These are phyloP conservation scores for Sogatella furcifera DNA, from an alignment of 1,140 invertebrate species.

Conservation along the genomic window DNA sequence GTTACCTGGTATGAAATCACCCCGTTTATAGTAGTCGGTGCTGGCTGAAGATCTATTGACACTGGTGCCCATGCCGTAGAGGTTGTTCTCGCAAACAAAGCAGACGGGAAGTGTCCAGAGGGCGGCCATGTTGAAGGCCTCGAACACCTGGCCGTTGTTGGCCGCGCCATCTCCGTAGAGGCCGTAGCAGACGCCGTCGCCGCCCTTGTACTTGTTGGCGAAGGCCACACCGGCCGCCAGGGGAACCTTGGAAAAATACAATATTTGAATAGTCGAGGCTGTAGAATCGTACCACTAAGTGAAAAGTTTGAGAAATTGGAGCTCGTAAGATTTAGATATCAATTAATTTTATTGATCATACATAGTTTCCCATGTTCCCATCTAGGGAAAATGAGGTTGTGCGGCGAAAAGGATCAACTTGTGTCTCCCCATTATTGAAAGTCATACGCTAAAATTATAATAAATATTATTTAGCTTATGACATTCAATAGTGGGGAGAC, in stretches of 20 bases:
- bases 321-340: too few species aligned
- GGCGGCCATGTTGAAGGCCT: constrained; percentile 60
- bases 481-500: too few species aligned
- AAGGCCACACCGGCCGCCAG: constrained; percentile 58
- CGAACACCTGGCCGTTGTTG: constrained; percentile 44
- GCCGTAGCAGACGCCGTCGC: constrained; percentile 44
- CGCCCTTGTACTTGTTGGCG: constrained; percentile 47
- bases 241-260: constrained; percentile 22
- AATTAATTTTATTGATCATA: too few species aligned
- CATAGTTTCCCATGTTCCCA: too few species aligned
- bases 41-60: constrained; percentile 50
- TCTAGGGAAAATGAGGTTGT: too few species aligned
- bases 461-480: too few species aligned
- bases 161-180: constrained; percentile 66
- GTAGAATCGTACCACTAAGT: too few species aligned
- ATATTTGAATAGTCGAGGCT: too few species aligned
- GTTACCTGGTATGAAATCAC: constrained; percentile 58
- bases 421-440: too few species aligned
- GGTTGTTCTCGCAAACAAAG: constrained; percentile 74
- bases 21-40: constrained; percentile 57
- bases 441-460: too few species aligned
- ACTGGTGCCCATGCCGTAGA: constrained; percentile 69
- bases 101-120: constrained; percentile 59
- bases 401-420: too few species aligned
- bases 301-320: too few species aligned